phyloP scores from a whole-genome alignment of 2,888 invertebrate species.

The Plagiodera versicolora region DNA sequence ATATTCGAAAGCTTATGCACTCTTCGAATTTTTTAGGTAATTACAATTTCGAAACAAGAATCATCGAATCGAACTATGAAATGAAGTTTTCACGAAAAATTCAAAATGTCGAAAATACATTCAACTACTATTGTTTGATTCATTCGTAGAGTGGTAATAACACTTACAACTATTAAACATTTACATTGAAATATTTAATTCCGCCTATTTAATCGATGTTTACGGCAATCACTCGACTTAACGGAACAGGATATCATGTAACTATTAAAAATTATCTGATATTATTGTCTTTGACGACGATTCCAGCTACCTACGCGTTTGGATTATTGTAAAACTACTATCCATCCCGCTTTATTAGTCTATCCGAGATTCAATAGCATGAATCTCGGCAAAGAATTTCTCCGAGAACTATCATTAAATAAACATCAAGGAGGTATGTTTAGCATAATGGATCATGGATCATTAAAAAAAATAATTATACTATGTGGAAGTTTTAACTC shows the following conservation, averaged over 20 bases:
- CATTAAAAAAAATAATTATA: not conserved
- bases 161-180: no score
- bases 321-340: not conserved
- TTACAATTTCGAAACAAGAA: no score
- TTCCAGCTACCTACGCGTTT: not conserved
- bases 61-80: no score
- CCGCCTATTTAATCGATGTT: not conserved
- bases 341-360: not conserved
- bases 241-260: not conserved
- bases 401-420: conserved; percentile 12
- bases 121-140: no score
- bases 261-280: not conserved
- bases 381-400: conserved; percentile 7
- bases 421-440: conserved; percentile 9
- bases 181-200: not conserved
- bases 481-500: not conserved
- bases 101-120: no score
- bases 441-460: conserved; percentile 10
- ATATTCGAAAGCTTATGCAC: no score
- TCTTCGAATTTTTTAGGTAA: no score
- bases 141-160: no score
- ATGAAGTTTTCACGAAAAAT: no score
- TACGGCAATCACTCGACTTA: not conserved
- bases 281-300: not conserved
- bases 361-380: conserved; percentile 3